Conservation (phyloP, 2,797 vertebrate species). For the Notolepis coatsorum region DNA sequence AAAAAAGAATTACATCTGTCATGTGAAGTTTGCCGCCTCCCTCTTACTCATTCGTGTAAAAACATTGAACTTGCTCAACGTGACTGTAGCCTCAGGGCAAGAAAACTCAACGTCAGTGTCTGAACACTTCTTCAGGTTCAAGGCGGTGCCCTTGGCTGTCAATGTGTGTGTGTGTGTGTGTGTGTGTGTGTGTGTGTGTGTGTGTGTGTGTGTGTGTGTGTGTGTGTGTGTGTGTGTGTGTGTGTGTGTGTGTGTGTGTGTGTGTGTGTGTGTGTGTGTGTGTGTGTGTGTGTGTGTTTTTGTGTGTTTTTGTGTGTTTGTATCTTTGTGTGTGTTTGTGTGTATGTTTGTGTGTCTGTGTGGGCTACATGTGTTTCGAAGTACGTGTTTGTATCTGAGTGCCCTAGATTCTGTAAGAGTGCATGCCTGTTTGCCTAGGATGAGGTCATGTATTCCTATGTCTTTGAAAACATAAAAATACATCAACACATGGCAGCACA, state of each 20-base stretch:
- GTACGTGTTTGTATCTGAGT: too few relatives aligned
- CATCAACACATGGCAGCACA: too few relatives aligned
- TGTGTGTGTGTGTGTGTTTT: too few relatives aligned
- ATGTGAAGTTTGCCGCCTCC: neutral
- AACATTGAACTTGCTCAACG: slow-evolving; percentile 15
- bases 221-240: slow-evolving; percentile 1
- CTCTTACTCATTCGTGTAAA: slow-evolving; percentile 5
- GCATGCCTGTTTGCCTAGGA: too few relatives aligned
- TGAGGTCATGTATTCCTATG: too few relatives aligned
- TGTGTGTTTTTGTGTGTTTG: too few relatives aligned
- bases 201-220: neutral
- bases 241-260: slow-evolving; percentile 1
- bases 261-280: neutral
- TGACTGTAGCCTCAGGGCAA: slow-evolving; percentile 2
- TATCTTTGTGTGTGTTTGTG: too few relatives aligned
- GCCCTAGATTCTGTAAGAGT: too few relatives aligned
- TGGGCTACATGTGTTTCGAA: too few relatives aligned
- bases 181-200: neutral
- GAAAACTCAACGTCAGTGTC: slow-evolving; percentile 2
- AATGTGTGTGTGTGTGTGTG: neutral
- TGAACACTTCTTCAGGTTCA: neutral
- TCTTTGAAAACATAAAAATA: too few relatives aligned
- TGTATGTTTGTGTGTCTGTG: too few relatives aligned
- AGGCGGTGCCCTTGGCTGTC: neutral
- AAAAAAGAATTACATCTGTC: too few relatives aligned